phyloP scores from a whole-genome alignment of 2,113 vertebrate genomes.

The Cyrtonyx montezumae region DNA sequence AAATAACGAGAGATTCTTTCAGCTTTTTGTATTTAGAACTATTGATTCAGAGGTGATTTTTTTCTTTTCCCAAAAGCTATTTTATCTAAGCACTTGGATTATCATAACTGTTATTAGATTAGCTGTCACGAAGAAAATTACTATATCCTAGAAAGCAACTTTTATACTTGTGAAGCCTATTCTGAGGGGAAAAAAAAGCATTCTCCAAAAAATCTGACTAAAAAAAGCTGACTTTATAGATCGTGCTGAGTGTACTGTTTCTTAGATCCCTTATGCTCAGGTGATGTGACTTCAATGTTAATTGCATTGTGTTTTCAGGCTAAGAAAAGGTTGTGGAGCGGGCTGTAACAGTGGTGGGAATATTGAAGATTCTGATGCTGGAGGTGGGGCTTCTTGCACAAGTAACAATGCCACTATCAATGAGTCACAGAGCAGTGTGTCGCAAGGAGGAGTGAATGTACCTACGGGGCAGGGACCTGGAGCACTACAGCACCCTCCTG shows the following conservation, averaged over 20 bases:
- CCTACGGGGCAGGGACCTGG: slow-evolving; percentile 78
- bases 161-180: neutral
- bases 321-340: slow-evolving; percentile 96
- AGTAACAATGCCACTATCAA: slow-evolving; percentile 86
- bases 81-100: neutral
- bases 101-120: neutral
- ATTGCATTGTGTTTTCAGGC: slow-evolving; percentile 72
- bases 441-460: slow-evolving; percentile 74
- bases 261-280: neutral
- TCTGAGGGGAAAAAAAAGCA: neutral
- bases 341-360: slow-evolving; percentile 99
- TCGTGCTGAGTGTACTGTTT: neutral
- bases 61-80: neutral
- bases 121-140: neutral
- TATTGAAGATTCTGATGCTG: slow-evolving; percentile 94
- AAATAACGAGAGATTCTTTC: neutral
- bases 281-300: neutral
- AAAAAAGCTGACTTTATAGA: neutral
- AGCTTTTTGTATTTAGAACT: neutral
- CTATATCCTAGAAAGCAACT: neutral
- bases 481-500: slow-evolving; percentile 82
- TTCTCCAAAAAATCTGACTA: neutral
- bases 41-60: neutral
- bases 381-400: slow-evolving; percentile 87
- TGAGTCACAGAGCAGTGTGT: slow-evolving; percentile 87